phyloP scores from a whole-genome alignment of 2,888 invertebrate species.

The Parapristionchus giblindavisi region DNA sequence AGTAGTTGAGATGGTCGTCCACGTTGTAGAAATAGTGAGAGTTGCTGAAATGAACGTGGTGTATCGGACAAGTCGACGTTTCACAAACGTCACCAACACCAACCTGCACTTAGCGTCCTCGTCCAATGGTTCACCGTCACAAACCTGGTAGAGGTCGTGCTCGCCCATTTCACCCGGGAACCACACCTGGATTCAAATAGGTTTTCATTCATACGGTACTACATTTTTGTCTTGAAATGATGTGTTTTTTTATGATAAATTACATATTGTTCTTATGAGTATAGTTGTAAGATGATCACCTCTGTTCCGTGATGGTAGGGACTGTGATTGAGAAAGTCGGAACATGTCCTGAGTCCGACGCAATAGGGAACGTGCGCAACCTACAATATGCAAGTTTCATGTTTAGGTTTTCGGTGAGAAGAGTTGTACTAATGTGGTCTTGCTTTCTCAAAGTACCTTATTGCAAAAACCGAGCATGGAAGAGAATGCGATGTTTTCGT shows the following conservation, averaged over 20 bases:
- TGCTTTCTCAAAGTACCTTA: background rate
- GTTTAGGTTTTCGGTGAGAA: too few species aligned
- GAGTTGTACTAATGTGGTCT: too few species aligned
- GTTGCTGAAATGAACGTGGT: conserved; percentile 41
- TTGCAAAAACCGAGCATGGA: too few species aligned
- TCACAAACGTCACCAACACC: background rate
- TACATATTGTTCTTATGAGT: background rate
- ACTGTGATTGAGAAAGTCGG: conserved; percentile 60
- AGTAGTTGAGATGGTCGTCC: conserved; percentile 63
- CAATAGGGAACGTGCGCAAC: conserved; percentile 65
- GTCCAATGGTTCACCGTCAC: conserved; percentile 60
- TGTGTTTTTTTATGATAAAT: background rate
- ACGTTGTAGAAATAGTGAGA: conserved; percentile 52
- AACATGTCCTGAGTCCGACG: conserved; percentile 45
- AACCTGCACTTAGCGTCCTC: conserved; percentile 65
- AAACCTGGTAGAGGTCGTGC: conserved; percentile 51
- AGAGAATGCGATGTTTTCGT: too few species aligned
- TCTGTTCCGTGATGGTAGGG: conserved; percentile 67
- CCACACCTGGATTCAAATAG: conserved; percentile 54
- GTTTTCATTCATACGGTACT: background rate
- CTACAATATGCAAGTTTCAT: too few species aligned
- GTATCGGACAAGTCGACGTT: background rate
- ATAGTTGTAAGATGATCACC: conserved; percentile 12
- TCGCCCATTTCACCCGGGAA: conserved; percentile 59
- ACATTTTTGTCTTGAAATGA: background rate